phyloP scores from a whole-genome alignment of 1,140 invertebrate species.

The Colletes latitarsis region DNA sequence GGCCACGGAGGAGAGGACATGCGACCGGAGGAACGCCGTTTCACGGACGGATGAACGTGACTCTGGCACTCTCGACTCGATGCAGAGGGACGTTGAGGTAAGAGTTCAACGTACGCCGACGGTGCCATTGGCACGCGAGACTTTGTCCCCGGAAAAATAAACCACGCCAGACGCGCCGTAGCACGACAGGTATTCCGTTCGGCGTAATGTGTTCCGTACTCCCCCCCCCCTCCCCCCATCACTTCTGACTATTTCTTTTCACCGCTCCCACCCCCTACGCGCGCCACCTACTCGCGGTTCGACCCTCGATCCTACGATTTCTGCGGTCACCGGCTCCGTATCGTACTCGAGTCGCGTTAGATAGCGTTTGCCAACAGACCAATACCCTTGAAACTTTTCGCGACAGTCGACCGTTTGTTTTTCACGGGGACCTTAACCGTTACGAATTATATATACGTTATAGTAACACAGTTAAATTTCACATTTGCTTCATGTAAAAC shows the following conservation, averaged over 20 bases:
- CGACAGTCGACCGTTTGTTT: background rate
- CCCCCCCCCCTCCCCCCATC: background rate
- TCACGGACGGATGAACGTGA: constrained; percentile 56
- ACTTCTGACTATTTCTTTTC: background rate
- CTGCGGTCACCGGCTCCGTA: background rate
- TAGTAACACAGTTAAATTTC: no score
- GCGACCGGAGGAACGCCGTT: constrained; percentile 37
- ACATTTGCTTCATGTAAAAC: no score
- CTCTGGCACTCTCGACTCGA: constrained; percentile 47
- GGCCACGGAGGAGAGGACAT: background rate
- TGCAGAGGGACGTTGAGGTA: constrained; percentile 63
- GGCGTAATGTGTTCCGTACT: background rate
- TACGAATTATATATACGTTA: no score
- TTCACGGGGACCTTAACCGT: no score
- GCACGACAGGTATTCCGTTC: background rate
- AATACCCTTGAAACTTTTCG: no score
- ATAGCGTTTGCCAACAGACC: background rate
- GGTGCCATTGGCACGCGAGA: constrained; percentile 48
- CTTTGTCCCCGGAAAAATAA: constrained; percentile 42
- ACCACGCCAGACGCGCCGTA: background rate
- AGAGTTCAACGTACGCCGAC: constrained; percentile 61
- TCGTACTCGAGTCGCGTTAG: background rate
- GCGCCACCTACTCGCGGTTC: background rate
- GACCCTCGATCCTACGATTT: constrained; percentile 20
- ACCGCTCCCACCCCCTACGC: background rate